Base-by-base conservation (phyloP, 2,113 vertebrate genomes). In the Colius striatus region DNA sequence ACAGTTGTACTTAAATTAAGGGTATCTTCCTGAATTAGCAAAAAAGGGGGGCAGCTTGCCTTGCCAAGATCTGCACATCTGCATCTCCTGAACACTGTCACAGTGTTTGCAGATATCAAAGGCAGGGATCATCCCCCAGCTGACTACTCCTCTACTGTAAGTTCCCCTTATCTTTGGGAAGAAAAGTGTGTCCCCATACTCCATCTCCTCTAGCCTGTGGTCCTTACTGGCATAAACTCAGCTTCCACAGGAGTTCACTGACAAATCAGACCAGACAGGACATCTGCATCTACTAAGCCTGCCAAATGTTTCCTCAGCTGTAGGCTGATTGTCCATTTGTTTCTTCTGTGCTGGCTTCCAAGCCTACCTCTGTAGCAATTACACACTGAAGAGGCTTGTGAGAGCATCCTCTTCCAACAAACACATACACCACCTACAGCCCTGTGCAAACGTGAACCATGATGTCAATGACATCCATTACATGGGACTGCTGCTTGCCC, bases 381-480 rank as follows among this genome's bases (percentile, higher is more conserved):
- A 38, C 8, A 20, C 22, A 27, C 8, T 27, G 27, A 50, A 72
- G 34, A 54, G 30, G 16, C 47, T 47, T 27, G 9, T 3, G 18
- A 8, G 9, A 63, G 38, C 63, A n/a, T 26, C 18, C 41, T 45
- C 10, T 10, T 38, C n/a, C 17, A 26, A 36, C 16, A 73, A 79
- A 48, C 1, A 4, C 51, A 50, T 0, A 0, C 7, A 12, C 55
- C 22, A 13, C 43, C 9, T 13, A 17, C 14, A 32, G 34, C 51
- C 19, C 23, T 18, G 10, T 0, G 1, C 16, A 55, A 43, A 51
- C 0, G 0, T 2, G 7, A 82, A n/a, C 0, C 0, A 16, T 66
- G 58, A 45, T 1, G 0, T 29, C 43, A 75, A 10, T 41, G 60
- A 25, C 25, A 53, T 4, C 29, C 30, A 51, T 27, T 53, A 36